Conservation (phyloP, 2,888 invertebrate genomes). For the Pheosia gnoma region DNA sequence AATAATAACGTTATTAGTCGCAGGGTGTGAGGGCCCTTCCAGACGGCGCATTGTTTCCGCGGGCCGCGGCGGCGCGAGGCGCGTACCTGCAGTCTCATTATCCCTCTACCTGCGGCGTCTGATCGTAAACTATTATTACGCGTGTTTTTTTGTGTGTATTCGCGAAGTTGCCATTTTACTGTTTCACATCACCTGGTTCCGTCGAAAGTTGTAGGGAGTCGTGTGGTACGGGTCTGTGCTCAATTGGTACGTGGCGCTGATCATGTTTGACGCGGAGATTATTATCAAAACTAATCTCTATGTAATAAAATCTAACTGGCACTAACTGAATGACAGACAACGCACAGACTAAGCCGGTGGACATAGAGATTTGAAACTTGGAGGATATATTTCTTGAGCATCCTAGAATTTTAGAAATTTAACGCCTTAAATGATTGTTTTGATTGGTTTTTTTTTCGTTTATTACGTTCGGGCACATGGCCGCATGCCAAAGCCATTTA, state of each 20-base stretch:
- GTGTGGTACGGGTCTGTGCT: constrained; percentile 12
- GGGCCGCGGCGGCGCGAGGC: constrained; percentile 38
- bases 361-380: too few relatives aligned
- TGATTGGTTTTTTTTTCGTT: too few relatives aligned
- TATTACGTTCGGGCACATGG: too few relatives aligned
- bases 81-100: constrained; percentile 62
- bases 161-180: constrained; percentile 27
- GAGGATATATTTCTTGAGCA: too few relatives aligned
- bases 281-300: background rate
- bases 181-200: constrained; percentile 18
- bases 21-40: constrained; percentile 22
- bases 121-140: constrained; percentile 27
- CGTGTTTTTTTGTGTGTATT: constrained; percentile 28
- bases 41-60: constrained; percentile 40
- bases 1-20: constrained; percentile 27
- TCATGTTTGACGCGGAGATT: background rate
- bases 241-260: background rate
- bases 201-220: constrained; percentile 21
- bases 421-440: too few relatives aligned
- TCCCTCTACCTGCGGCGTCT: constrained; percentile 47
- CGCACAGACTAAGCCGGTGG: too few relatives aligned
- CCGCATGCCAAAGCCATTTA: too few relatives aligned
- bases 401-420: too few relatives aligned
- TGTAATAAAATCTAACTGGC: too few relatives aligned
- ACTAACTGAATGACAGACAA: too few relatives aligned